These are phyloP conservation scores for Flexamia atlantica DNA, from an alignment of 2,888 invertebrate species.

Conservation along the genomic window DNA sequence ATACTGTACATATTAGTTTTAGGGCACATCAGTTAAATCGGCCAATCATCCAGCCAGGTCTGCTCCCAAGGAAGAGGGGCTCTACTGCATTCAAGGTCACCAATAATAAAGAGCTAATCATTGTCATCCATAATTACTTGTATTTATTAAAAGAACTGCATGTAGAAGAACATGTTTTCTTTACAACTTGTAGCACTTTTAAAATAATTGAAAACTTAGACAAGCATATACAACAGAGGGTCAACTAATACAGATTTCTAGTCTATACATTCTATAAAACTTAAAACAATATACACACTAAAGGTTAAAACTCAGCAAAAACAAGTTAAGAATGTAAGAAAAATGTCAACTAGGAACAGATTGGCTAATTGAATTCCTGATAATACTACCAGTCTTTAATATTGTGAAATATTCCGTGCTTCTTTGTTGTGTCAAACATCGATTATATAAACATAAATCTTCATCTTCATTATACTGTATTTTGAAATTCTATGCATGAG, in stretches of 20 bases:
- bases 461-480: too few relatives aligned
- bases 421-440: neutral
- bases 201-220: neutral
- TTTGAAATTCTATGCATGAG: too few relatives aligned
- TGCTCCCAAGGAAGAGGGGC: too few relatives aligned
- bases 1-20: too few relatives aligned
- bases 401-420: neutral
- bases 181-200: conserved; percentile 9
- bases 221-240: conserved; percentile 5
- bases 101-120: too few relatives aligned
- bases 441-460: too few relatives aligned
- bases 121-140: neutral
- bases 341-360: conserved; percentile 8
- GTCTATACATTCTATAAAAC: conserved; percentile 5
- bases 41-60: too few relatives aligned
- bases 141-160: conserved; percentile 18
- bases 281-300: conserved; percentile 17
- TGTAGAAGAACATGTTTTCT: conserved; percentile 2
- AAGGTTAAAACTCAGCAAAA: conserved; percentile 4
- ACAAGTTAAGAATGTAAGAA: neutral
- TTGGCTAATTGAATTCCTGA: neutral
- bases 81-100: too few relatives aligned
- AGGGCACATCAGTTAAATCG: too few relatives aligned
- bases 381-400: neutral
- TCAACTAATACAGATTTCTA: conserved; percentile 20